These are phyloP conservation scores for Centropus unirufus DNA, from an alignment of 2,113 vertebrate genomes.

Conservation along the genomic window DNA sequence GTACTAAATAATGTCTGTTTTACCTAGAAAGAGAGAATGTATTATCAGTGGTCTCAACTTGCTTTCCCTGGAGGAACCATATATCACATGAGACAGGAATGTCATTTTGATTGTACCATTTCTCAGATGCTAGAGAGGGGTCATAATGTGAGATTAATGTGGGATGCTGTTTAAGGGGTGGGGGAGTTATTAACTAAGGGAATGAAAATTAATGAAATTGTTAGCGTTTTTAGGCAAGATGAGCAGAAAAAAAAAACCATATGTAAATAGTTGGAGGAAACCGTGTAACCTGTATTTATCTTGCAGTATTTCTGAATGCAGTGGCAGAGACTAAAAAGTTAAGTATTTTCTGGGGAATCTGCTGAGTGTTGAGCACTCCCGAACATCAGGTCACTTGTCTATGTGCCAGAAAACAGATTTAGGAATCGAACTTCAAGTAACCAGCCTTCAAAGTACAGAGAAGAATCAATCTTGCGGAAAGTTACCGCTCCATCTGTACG, in stretches of 20 bases:
- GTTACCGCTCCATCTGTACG: background rate
- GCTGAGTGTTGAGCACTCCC: background rate
- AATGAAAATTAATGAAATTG: background rate
- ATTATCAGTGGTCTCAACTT: background rate
- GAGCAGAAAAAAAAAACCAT: background rate
- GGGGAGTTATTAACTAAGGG: background rate
- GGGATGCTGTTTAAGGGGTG: background rate
- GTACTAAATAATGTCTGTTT: background rate
- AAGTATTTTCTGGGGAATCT: background rate
- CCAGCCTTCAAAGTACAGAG: background rate
- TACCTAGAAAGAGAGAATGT: background rate
- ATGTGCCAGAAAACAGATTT: background rate
- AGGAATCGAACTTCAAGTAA: background rate
- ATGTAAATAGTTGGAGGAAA: background rate
- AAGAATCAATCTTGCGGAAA: background rate
- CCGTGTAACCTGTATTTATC: background rate
- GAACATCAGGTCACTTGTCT: background rate
- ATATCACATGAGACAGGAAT: background rate
- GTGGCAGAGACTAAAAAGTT: background rate
- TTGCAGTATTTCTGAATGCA: background rate
- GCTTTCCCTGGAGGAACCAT: background rate
- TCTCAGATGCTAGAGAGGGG: background rate
- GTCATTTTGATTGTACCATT: background rate
- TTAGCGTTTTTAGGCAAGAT: background rate
- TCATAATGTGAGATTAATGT: background rate